Conservation (phyloP, 2,797 vertebrate species). For the Microctenopoma lineatum region DNA sequence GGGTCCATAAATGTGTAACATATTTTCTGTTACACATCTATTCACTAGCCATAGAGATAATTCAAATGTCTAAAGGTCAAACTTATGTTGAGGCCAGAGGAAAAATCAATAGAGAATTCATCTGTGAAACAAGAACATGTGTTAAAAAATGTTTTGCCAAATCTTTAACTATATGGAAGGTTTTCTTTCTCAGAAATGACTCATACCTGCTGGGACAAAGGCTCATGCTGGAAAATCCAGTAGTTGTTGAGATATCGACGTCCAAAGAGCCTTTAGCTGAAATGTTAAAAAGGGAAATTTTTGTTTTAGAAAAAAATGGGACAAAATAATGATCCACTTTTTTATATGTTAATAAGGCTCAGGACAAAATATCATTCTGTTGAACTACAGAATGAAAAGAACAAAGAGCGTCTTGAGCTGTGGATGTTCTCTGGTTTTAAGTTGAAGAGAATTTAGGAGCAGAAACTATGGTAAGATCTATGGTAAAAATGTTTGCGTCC, state of each 20-base stretch:
- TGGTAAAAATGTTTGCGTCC: too few species aligned
- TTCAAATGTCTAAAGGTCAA: too few species aligned
- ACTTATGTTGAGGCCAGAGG: not conserved
- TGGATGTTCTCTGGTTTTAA: not conserved
- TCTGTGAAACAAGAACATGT: not conserved
- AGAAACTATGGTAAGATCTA: not conserved
- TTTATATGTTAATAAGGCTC: conserved; percentile 4
- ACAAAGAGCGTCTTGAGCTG: conserved; percentile 11
- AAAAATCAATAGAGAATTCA: not conserved
- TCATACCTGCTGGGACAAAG: too few species aligned
- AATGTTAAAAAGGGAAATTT: not conserved
- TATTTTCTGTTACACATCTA: too few species aligned
- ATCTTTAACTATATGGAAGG: not conserved
- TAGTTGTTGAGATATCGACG: not conserved
- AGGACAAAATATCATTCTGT: conserved; percentile 22
- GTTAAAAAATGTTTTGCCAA: not conserved
- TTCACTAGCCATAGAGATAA: too few species aligned
- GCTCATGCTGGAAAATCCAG: too few species aligned
- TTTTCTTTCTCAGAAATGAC: too few species aligned
- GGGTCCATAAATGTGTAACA: too few species aligned
- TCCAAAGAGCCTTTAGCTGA: not conserved
- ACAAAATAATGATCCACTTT: not conserved
- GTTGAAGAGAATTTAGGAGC: not conserved
- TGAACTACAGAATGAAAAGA: conserved; percentile 9
- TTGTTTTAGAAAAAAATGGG: not conserved